Evolutionary conservation across 2,113 vertebrate species (phyloP).

Genomic region (Onychostoma macrolepis): DNA sequence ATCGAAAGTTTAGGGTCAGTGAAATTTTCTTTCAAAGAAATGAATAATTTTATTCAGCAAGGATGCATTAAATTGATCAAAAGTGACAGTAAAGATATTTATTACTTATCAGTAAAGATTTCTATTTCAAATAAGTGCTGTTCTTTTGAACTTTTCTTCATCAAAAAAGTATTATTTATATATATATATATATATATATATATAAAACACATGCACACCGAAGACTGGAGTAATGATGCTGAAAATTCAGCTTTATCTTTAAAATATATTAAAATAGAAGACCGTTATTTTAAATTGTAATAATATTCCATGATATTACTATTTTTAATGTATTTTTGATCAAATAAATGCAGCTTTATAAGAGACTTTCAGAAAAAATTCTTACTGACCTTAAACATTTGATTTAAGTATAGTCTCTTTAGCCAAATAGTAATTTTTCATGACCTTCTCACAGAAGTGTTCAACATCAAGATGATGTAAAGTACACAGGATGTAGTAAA

Average conservation of each 20-base stretch:
- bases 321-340: background rate
- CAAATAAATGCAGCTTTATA: background rate
- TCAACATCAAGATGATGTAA: background rate
- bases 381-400: background rate
- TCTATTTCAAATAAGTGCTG: background rate
- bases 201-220: no score
- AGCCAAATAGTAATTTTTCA: background rate
- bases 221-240: background rate
- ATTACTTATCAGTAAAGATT: background rate
- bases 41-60: background rate
- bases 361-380: background rate
- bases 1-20: background rate
- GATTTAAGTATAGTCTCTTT: background rate
- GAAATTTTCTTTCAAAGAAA: background rate
- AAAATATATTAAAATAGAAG: background rate
- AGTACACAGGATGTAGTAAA: constrained; percentile 15
- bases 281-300: background rate
- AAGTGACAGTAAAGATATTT: background rate
- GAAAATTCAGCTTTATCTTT: background rate
- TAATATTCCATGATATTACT: background rate
- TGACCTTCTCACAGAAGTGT: background rate
- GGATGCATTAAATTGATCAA: background rate
- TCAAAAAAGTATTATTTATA: background rate
- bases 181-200: no score
- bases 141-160: background rate